Evolutionary conservation across 2,888 invertebrate genomes (phyloP).

Genomic region (Lasioglossum zephyrum): DNA sequence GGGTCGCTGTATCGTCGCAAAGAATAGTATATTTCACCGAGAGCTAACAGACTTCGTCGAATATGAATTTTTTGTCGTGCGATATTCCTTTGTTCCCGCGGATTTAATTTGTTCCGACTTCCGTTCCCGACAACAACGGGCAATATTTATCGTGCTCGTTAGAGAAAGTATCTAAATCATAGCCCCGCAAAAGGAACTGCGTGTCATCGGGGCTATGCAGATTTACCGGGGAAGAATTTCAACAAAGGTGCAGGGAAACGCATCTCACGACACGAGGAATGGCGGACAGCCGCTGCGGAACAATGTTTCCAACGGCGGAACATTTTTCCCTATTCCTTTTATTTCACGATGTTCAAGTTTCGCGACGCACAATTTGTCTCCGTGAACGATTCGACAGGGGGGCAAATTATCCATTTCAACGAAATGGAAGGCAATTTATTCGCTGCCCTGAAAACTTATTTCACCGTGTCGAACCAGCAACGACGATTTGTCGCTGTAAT

Average conservation of each 20-base stretch:
- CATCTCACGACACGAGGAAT: constrained; percentile 8
- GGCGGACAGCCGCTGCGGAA: constrained; percentile 8
- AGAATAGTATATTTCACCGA: not conserved
- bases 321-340: not conserved
- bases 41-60: not conserved
- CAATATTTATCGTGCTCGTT: constrained; percentile 26
- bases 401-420: constrained; percentile 59
- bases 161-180: constrained; percentile 45
- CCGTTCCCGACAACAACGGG: not conserved
- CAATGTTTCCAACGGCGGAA: constrained; percentile 22
- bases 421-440: constrained; percentile 58
- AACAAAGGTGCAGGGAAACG: constrained; percentile 14
- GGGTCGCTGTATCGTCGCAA: not conserved
- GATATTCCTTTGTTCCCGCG: not conserved
- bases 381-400: constrained; percentile 45
- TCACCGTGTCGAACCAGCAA: constrained; percentile 52
- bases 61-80: not conserved
- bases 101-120: not conserved
- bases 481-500: constrained; percentile 62
- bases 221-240: not conserved
- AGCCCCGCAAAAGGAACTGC: constrained; percentile 22
- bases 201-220: constrained; percentile 14
- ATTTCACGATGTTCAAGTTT: constrained; percentile 15
- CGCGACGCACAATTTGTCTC: constrained; percentile 48
- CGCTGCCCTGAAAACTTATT: constrained; percentile 60